Base-by-base conservation (phyloP, 2,888 invertebrate species). In the Agapostemon virescens region DNA sequence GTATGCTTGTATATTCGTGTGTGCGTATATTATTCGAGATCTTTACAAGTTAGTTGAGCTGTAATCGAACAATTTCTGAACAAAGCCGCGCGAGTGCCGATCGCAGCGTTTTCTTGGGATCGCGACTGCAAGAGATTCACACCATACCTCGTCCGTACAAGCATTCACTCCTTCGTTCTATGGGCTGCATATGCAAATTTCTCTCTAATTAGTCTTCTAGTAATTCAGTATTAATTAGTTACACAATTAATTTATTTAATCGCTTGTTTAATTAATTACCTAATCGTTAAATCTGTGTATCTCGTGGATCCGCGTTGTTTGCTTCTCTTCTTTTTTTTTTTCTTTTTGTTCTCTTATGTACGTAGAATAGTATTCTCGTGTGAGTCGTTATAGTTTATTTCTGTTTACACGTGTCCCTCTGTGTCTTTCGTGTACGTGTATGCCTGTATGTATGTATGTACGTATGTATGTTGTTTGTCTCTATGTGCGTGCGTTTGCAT, bases 201-300 rank as follows among this genome's bases (percentile, higher is more conserved):
- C 33, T 70, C 66, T 86, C 58, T 61, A 61, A 89, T 86, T 76
- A 88, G 87, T 90, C 85, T 87, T 85, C 88, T 88, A 89, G 77
- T 86, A 87, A 87, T 89, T 90, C 87, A 88, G 86, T 89, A 89
- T 88, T 91, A 88, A 90, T 90, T 89, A 90, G 87, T 90, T 88
- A 88, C 85, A 90, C 86, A 87, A 88, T 90, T 90, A 88, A 88
- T 90, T 87, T 76, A 81, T 85, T 86, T 83, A 89, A 90, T 88
- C 84, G 82, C 84, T 86, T 76, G 82, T 61, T 55, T 85, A 87
- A 87, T 86, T 85, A 88, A 85, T 86, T 87, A 88, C 83, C 89
- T 91, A 90, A 84, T 88, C 87, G 85, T 88, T 89, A 87, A 89
- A 89, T 88, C 87, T 86, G 87, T 83, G 79, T 86, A 81, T 86